Percentiles rank a stretch among this genome's conserved stretches.
These are phyloP conservation scores for Acanthoscelides obtectus DNA, from an alignment of 2,888 invertebrate species.

Conservation along the genomic window DNA sequence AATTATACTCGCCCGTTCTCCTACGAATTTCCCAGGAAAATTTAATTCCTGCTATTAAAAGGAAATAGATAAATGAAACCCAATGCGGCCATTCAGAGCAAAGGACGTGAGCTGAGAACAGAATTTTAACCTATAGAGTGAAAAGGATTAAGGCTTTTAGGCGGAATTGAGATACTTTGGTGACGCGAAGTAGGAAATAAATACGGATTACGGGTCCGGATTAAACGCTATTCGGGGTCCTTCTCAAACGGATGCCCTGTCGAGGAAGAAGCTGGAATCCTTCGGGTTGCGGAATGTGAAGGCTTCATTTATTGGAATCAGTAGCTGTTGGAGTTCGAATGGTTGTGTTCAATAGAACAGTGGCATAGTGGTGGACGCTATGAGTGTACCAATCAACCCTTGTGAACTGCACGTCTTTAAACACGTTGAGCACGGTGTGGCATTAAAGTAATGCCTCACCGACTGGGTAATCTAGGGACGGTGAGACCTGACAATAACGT, in stretches of 20 bases:
- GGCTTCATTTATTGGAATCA: too few relatives aligned
- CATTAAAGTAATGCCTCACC: too few relatives aligned
- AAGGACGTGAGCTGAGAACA: background rate
- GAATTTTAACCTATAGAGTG: background rate
- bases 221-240: background rate
- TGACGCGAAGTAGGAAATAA: background rate
- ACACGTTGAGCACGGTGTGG: too few relatives aligned
- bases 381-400: too few relatives aligned
- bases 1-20: background rate
- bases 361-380: too few relatives aligned
- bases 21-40: background rate
- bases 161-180: background rate
- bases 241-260: background rate
- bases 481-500: too few relatives aligned
- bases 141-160: background rate
- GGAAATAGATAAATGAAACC: background rate
- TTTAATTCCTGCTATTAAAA: background rate
- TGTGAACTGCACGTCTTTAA: too few relatives aligned
- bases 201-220: background rate
- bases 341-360: too few relatives aligned
- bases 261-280: background rate
- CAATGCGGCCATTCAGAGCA: background rate
- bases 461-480: too few relatives aligned
- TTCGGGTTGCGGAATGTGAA: too few relatives aligned
- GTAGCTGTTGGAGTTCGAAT: too few relatives aligned